Base-by-base conservation (phyloP, 2,797 vertebrate species). In the Lepidocolaptes lacrymiger region DNA sequence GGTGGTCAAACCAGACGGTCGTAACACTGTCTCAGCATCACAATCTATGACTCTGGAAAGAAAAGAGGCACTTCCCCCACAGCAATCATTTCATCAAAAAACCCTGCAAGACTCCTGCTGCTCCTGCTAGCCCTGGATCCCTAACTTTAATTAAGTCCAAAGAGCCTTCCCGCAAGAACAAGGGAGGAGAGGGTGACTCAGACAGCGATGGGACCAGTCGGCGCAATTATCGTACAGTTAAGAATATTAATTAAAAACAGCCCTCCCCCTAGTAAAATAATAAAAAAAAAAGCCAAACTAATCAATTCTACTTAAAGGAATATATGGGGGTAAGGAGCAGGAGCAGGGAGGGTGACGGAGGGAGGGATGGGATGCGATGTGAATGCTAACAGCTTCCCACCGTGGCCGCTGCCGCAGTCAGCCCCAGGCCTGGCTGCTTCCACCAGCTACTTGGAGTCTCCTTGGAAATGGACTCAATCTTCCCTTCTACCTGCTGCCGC, bases 91-190 rank as follows among this genome's bases (percentile, higher is more conserved):
- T 89, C 91, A 95, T 91, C 94, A 78, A 77, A 93, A 46, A 93
- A 46, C 93, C 85, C 88, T 92, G 79, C 82, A 89, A 64, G 79
- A 34, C 85, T 89, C 94, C 85, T 2, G 73, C 95, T 94, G 95
- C 49, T 96, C 88, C 85, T 7, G 14, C 83, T 83, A 96, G 94
- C 94, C 85, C 71, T 64, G 43, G 58, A 87, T 88, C 78, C 91
- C 78, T 71, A 89, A 91, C 88, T 96, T 91, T 95, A 97, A 96
- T 95, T 94, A 97, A 97, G 95, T 87, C 93, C 95, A 89, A 90
- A 68, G 87, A 85, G 92, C 84, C 44, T 95, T 66, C 89, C 62
- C 0, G 1, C 72, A 92, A 85, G 59, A 87, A 76, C 27, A 61
- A 80, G 55, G 79, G 86, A 92, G 89, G 88, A 90, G 79, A 91